Evolutionary conservation across 2,797 vertebrate genomes (phyloP), one percentile per base, ranked within the genome.

Genomic region (Bradypodion pumilum): DNA sequence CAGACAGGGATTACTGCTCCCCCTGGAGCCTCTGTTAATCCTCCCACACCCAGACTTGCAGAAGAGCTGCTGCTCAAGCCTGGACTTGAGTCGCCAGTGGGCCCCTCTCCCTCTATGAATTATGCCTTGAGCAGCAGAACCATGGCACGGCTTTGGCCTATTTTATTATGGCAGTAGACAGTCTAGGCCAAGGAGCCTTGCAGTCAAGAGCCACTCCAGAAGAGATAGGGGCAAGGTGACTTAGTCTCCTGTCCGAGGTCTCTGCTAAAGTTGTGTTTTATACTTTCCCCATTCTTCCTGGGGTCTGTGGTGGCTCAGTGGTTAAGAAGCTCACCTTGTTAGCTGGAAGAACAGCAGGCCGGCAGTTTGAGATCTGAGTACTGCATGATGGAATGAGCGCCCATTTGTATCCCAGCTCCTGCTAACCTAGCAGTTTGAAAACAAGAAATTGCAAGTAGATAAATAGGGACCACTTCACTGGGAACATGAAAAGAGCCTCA

Each of bases 11-110:
- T 49, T 0, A 0, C 35, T 1, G 35, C 32, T 65, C 70, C 27
- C 5, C 5, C 27, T 37, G 5, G 59, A 79, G 62, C 62, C 68
- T 66, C n/a, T 87, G 82, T 86, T 74, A 88, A 85, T 37, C 35
- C 25, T 70, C 85, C 85, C 74, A 59, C 84, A 42, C 29, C 75
- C 88, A 83, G 77, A 21, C 81, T 72, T 52, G 82, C 79, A 80
- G 70, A 0, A 1, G 70, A 86, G 49, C 70, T 88, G 16, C 35
- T 85, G 16, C 35, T 85, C 81, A 89, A 88, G 69, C 75, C 87
- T 0, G 0, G 80, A 80, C 78, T n/a, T 87, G 89, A 90, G 85
- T 81, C 5, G 66, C 37, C 78, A 65, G 4, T 85, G 85, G 77
- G 3, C 83, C 88, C 77, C 86, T 2, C 0, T 82, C 83, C 19